Evolutionary conservation across 2,797 vertebrate species (phyloP).

Genomic region (Enoplosus armatus): DNA sequence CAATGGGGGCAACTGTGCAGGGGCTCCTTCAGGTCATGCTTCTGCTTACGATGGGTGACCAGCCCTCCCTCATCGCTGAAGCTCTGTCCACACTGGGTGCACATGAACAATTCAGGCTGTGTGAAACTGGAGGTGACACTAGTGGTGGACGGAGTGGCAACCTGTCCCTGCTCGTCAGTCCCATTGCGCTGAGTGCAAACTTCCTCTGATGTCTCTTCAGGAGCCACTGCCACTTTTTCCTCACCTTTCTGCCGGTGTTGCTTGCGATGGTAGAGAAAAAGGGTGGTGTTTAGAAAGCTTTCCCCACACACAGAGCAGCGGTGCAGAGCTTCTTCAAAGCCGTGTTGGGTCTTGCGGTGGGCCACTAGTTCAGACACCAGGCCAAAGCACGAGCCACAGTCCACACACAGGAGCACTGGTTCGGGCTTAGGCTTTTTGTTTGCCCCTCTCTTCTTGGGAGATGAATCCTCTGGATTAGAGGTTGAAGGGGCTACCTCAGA

Average conservation of each 20-base stretch:
- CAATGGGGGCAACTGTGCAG: conserved; percentile 89
- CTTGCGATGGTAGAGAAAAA: conserved; percentile 96
- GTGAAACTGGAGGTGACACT: conserved; percentile 27
- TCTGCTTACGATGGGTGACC: conserved; percentile 84
- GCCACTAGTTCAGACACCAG: conserved; percentile 90
- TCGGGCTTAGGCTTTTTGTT: conserved; percentile 84
- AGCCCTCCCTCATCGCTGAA: conserved; percentile 83
- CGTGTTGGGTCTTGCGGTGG: conserved; percentile 90
- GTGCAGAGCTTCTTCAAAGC: conserved; percentile 90
- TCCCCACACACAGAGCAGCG: conserved; percentile 92
- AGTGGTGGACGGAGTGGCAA: neutral
- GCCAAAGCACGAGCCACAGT: conserved; percentile 91
- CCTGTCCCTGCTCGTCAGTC: conserved; percentile 31
- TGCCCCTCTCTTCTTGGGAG: conserved; percentile 72
- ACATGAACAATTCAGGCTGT: conserved; percentile 85
- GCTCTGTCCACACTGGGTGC: conserved; percentile 88
- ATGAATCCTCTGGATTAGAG: conserved; percentile 68
- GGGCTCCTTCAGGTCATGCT: conserved; percentile 85
- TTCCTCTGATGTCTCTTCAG: conserved; percentile 29
- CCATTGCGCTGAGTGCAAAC: conserved; percentile 28
- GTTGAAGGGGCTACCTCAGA: conserved; percentile 36
- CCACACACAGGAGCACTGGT: conserved; percentile 89
- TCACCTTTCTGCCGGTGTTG: conserved; percentile 86
- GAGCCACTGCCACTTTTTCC: conserved; percentile 51
- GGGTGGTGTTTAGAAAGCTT: conserved; percentile 94